Conservation (phyloP, 2,888 invertebrate species). For the Pristionchus japonicus region DNA sequence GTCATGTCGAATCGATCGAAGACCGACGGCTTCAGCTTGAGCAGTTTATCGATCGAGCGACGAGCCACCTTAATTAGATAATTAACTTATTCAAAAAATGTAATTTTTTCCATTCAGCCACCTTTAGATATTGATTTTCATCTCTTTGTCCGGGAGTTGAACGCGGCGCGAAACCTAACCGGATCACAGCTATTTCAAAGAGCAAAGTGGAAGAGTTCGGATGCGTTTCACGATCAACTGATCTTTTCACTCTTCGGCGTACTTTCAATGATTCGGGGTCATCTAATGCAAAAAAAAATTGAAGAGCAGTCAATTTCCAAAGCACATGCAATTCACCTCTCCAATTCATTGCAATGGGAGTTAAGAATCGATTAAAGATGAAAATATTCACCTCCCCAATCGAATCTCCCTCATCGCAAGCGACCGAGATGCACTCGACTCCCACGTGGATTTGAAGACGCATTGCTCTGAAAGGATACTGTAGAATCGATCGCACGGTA, state of each 20-base stretch:
- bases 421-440: slow-evolving; percentile 61
- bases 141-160: no score
- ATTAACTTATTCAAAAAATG: no score
- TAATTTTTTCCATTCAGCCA: no score
- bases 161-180: neutral
- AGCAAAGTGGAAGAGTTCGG: no score
- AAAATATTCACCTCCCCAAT: slow-evolving; percentile 47
- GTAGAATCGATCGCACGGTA: neutral
- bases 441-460: slow-evolving; percentile 65
- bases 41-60: slow-evolving; percentile 56
- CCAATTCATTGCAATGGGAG: neutral
- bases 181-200: no score
- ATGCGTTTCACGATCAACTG: neutral
- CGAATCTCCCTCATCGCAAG: slow-evolving; percentile 59
- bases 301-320: no score
- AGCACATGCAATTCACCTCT: no score
- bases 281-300: neutral
- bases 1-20: slow-evolving; percentile 36
- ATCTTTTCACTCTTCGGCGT: no score
- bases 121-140: no score
- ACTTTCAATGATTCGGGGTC: no score
- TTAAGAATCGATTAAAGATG: neutral
- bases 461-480: slow-evolving; percentile 49
- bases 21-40: slow-evolving; percentile 55
- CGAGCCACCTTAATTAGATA: slow-evolving; percentile 52